Base-by-base conservation (phyloP, 2,888 invertebrate species). In the Monochamus alternatus region DNA sequence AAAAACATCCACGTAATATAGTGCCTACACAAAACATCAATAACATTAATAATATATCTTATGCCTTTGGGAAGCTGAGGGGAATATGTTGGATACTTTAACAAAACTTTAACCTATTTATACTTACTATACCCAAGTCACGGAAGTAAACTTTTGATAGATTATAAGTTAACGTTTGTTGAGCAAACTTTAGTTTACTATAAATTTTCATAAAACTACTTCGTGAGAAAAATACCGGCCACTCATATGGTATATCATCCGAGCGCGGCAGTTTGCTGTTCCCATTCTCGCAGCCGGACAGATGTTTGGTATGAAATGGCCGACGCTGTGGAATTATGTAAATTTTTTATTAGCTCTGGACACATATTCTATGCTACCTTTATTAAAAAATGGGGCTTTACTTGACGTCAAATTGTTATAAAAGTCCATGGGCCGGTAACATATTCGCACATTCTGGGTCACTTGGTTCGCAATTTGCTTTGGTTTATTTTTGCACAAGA, bases 1-100 rank as follows among this genome's bases (percentile, higher is more conserved):
- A 51, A 71, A 59, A 63, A 71, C 30, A 71, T 38, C 51, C 38
- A 51, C 62, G 14, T 51, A 31, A 63, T 51, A n/a, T 66, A 66
- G 66, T 52, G 66, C 32, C 52, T 14, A 66, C 66, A n/a, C 31
- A 52, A 43, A 66, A 66, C 66, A 66, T 66, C 66, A 66, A 55
- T 47, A 71, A 71, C 71, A 52, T 71, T 71, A 71, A 71, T 71
- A 71, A 71, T 71, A 63, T 63, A 71, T 62, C 71, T 63, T 71
- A 31, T 52, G 51, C 71, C 51, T 43, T 14, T 51, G 66, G 22
- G 47, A 62, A 51, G 51, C 71, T 63, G 71, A 71, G 71, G 52
- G 63, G 63, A 71, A 71, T 71, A 71, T 62, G 71, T 63, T 71
- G 63, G 71, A 22, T 38, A 51, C 52, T 51, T 70, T 4, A 1